Percentiles rank a stretch among this genome's conserved stretches.
Evolutionary conservation across 2,797 vertebrate species (phyloP).

Genomic region (Adrianichthys oophorus): DNA sequence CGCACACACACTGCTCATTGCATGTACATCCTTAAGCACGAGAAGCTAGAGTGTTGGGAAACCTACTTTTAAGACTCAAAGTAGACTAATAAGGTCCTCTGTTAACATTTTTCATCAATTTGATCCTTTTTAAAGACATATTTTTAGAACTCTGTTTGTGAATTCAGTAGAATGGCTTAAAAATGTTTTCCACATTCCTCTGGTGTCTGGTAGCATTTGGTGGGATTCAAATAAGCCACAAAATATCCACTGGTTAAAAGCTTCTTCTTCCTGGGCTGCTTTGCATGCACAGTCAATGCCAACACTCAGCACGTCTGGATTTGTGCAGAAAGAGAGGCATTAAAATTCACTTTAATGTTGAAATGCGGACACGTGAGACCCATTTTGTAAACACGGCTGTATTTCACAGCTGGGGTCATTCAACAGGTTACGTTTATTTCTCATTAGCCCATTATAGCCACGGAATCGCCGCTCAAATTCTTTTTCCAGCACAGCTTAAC

Average conservation of each 20-base stretch:
- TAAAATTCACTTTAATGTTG: conserved; percentile 33
- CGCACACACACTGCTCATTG: not conserved
- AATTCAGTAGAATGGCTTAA: conserved; percentile 30
- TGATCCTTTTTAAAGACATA: conserved; percentile 14
- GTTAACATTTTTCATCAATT: not conserved
- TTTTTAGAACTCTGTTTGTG: conserved; percentile 38
- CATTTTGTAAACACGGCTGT: conserved; percentile 33
- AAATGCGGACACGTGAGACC: conserved; percentile 42
- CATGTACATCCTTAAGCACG: not conserved
- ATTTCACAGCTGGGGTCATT: conserved; percentile 39
- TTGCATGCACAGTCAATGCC: conserved; percentile 10
- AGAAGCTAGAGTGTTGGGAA: conserved; percentile 18
- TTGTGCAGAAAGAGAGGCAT: conserved; percentile 18
- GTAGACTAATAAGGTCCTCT: not conserved
- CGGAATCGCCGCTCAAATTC: conserved; percentile 31
- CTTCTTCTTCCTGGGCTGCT: conserved; percentile 30
- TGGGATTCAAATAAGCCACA: conserved; percentile 20
- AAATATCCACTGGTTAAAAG: conserved; percentile 24
- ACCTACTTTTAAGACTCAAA: conserved; percentile 17
- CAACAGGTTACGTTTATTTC: conserved; percentile 42
- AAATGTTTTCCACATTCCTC: conserved; percentile 32
- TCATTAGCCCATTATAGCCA: conserved; percentile 41
- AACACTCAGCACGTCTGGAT: conserved; percentile 41
- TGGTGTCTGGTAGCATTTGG: conserved; percentile 29
- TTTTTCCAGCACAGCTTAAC: conserved; percentile 38